These are phyloP conservation scores for Pseudotriccus pelzelni DNA, from an alignment of 2,797 vertebrate genomes.

Conservation along the genomic window DNA sequence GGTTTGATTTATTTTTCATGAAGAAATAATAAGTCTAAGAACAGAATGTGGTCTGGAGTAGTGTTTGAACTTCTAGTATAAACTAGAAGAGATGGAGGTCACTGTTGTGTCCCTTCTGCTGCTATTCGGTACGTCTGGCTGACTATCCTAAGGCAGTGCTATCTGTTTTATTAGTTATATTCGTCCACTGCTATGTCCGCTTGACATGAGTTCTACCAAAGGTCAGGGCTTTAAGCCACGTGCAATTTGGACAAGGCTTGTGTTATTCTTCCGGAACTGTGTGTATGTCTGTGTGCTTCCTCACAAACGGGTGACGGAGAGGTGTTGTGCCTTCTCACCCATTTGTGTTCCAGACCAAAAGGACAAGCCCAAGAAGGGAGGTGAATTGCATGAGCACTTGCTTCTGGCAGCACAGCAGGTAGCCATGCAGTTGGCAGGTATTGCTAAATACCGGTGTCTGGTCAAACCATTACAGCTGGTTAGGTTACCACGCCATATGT, in stretches of 20 bases:
- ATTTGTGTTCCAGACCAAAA: not conserved
- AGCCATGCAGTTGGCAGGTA: not conserved
- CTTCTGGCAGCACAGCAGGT: conserved; percentile 1
- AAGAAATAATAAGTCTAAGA: not conserved
- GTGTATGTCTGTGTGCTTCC: not conserved
- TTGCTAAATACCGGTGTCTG: not conserved
- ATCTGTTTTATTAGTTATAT: not conserved
- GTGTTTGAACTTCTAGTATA: not conserved
- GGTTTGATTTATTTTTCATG: not conserved
- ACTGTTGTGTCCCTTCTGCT: not conserved
- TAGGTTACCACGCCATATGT: not conserved
- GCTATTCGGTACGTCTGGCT: rapidly evolving
- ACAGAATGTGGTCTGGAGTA: not conserved
- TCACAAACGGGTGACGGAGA: not conserved
- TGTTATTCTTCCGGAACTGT: not conserved
- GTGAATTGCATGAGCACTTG: not conserved
- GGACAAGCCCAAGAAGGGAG: not conserved
- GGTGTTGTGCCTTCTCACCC: not conserved
- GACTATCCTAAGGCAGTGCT: not conserved
- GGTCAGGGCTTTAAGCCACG: rapidly evolving
- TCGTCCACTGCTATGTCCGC: not conserved
- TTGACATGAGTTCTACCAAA: not conserved
- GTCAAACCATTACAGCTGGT: conserved; percentile 14
- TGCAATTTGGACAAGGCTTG: not conserved
- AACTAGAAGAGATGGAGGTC: not conserved